Evolutionary conservation across 2,888 invertebrate species (phyloP), one percentile per base, ranked within the genome.

Genomic region (Exephanes ischioxanthus): DNA sequence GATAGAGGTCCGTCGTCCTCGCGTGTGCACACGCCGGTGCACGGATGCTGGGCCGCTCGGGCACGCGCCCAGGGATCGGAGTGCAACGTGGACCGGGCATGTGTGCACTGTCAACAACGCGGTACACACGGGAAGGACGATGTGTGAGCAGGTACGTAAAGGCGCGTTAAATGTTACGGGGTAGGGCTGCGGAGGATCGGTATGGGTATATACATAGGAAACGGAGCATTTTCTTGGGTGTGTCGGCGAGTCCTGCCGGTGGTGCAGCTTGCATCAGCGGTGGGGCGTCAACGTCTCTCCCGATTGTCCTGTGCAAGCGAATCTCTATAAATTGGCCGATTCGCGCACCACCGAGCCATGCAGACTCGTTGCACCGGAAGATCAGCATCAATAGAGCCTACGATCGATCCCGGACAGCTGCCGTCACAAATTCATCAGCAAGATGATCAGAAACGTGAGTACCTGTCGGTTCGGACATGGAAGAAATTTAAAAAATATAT

Each of bases 171-270:
- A 92, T 91, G 91, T 92, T 91, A 92, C 91, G 89, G 90, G 92
- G 92, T 90, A 91, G 89, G 91, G 91, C 90, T 88, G 53, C 61
- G 70, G 87, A 87, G 82, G 75, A 67, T 22, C 26, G 14, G 51
- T 68, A 53, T 68, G 61, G 67, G 58, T 82, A 82, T 82, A 75
- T 70, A 72, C 66, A 67, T 84, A 88, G 86, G 77, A 92, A 93
- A 88, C 90, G 91, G 92, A 93, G 92, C 93, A 93, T 91, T 92
- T 92, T 90, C 91, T 89, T 93, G 93, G 93, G 93, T 93, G 93
- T 93, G 93, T 88, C 88, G 71, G 79, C n/a, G 22, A 33, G 58
- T 63, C 30, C 67, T 76, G 73, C 67, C 51, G 53, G 76, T 66
- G 58, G 82, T 61, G 71, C 67, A 76, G 79, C 81, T 85, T 79